Evolutionary conservation across 2,113 vertebrate species (phyloP), one percentile per base, ranked within the genome.

Genomic region (Atherinomorus stipes): DNA sequence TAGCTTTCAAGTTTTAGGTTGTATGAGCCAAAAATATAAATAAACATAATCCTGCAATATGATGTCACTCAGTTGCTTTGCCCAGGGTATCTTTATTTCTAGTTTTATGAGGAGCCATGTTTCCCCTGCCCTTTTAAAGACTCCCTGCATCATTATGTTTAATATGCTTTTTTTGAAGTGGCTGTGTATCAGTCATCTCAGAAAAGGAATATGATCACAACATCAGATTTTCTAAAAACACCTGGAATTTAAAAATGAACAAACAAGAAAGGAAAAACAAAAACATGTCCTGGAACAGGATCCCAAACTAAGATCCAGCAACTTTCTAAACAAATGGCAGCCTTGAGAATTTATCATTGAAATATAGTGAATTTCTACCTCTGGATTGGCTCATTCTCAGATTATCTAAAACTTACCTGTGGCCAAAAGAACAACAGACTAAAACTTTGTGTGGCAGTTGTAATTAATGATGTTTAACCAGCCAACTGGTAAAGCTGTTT

Each of bases 161-260:
- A 83, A 79, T 67, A 68, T 11, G n/a, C 58, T 86, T 80, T 57
- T 66, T 84, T 72, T 80, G 86, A 88, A 87, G 64, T 74, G 52
- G 60, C 56, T 71, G 63, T 71, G 65, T 38, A 74, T 79, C 59
- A 73, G 81, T 31, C 68, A 66, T 76, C 54, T 63, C 44, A 59
- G 58, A 72, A 70, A 57, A 59, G 34, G 19, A 74, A 74, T 84
- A 85, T 87, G 74, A 79, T 90, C 81, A 90, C 71, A 64, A 22
- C 23, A 64, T 75, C 76, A 72, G 79, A 74, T 76, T 88, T 56
- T 61, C 49, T 59, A 9, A 78, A 90, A 89, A 81, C 66, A 86
- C 83, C 74, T 83, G 54, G 31, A 34, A 34, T 8, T 34, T 1
- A 34, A 34, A 34, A 34, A 34, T 7, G 9, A 34, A 8, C 31